phyloP scores from a whole-genome alignment of 2,888 invertebrate species.

The Boloria selene region DNA sequence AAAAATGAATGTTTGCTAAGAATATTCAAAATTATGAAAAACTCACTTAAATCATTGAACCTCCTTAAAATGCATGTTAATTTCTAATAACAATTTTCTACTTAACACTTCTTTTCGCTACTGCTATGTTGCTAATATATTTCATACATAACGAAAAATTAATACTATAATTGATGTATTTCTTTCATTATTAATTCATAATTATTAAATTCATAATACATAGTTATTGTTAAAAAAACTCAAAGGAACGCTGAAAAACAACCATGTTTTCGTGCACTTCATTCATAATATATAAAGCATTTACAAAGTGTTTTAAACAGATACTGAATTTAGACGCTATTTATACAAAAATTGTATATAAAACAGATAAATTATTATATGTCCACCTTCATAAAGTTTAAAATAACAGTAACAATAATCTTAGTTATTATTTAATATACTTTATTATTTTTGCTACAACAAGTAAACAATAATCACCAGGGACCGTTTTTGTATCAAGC shows the following conservation, averaged over 20 bases:
- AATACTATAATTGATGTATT: slow-evolving; percentile 47
- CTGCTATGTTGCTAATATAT: slow-evolving; percentile 66
- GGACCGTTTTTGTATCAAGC: no score
- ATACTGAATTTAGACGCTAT: background rate
- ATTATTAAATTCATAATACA: slow-evolving; percentile 49
- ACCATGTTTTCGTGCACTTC: slow-evolving; percentile 76
- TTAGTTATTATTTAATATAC: no score
- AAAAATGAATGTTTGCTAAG: slow-evolving; percentile 32
- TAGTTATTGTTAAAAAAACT: slow-evolving; percentile 61
- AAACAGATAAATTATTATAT: background rate
- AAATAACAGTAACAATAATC: no score
- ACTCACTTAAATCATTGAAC: slow-evolving; percentile 75
- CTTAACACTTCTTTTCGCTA: slow-evolving; percentile 67
- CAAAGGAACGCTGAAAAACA: slow-evolving; percentile 79
- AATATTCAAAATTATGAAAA: slow-evolving; percentile 36
- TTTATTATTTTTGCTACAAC: no score
- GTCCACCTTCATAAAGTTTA: no score
- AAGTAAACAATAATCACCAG: no score
- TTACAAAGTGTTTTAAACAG: slow-evolving; percentile 38
- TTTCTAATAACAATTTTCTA: slow-evolving; percentile 63
- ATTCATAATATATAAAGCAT: slow-evolving; percentile 51
- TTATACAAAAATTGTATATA: background rate
- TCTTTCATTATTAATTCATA: slow-evolving; percentile 45
- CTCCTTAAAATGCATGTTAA: slow-evolving; percentile 68
- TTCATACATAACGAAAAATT: slow-evolving; percentile 53